Evolutionary conservation across 2,888 invertebrate genomes (phyloP).

Genomic region (Machimus rusticus): DNA sequence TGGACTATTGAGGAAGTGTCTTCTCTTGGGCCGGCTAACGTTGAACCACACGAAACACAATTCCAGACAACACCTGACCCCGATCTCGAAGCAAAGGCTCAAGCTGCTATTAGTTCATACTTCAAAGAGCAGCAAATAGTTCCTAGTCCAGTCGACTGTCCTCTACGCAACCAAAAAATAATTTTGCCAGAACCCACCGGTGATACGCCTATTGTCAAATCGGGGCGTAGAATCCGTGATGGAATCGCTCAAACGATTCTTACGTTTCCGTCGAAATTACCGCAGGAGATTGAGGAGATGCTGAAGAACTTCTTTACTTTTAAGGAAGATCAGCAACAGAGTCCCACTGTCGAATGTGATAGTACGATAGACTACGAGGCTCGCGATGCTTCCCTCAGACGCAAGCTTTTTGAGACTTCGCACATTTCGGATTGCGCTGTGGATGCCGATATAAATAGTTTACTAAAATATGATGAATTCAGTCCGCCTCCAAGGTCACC

Average conservation of each 20-base stretch:
- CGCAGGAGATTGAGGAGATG: constrained; percentile 66
- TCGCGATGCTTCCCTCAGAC: constrained; percentile 59
- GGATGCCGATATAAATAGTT: constrained; percentile 34
- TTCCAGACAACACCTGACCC: constrained; percentile 66
- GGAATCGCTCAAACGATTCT: constrained; percentile 68
- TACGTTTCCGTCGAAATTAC: constrained; percentile 67
- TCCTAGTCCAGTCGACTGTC: constrained; percentile 61
- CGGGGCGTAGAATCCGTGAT: constrained; percentile 53
- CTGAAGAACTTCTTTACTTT: constrained; percentile 69
- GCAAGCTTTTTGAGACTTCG: constrained; percentile 59
- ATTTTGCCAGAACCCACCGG: constrained; percentile 50
- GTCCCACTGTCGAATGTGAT: constrained; percentile 44
- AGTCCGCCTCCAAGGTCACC: constrained; percentile 51
- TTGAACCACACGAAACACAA: constrained; percentile 67
- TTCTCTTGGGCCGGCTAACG: constrained; percentile 68
- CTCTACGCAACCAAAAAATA: constrained; percentile 58
- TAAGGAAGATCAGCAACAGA: constrained; percentile 55
- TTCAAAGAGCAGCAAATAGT: constrained; percentile 61
- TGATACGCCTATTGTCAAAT: not conserved
- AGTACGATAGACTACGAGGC: constrained; percentile 50
- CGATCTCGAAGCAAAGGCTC: constrained; percentile 68
- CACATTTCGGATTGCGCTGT: constrained; percentile 53
- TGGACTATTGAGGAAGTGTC: constrained; percentile 78
- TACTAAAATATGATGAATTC: not conserved
- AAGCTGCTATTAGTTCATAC: constrained; percentile 67